Base-by-base conservation (phyloP, 2,888 invertebrate species). In the Drosophila mayaguana region DNA sequence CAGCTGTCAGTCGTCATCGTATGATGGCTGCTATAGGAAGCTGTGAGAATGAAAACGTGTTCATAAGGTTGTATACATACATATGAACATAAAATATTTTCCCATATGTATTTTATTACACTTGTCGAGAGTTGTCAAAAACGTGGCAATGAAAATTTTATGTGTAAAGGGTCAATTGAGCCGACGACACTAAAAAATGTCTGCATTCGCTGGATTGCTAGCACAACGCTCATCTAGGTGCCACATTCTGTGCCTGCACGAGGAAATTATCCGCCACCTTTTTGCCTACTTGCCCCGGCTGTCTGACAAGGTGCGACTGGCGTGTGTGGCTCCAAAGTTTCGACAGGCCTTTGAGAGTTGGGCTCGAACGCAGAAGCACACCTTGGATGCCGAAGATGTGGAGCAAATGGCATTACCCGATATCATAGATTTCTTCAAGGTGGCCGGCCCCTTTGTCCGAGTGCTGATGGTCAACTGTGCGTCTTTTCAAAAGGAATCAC, bases 351-450 rank as follows among this genome's bases (percentile, higher is more conserved):
- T 88, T 18, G 67, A 72, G 2, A 28, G 59, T 0, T 89, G 77
- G 80, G 82, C 84, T 1, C 72, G 77, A 7, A 32, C 25, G 0
- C 69, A 65, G 2, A 38, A 54, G 2, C 74, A 69, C 18, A 40
- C 28, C 0, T 25, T 86, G 54, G 53, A 65, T 7, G 67, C 75
- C 1, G 72, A 73, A 14, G 80, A 82, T 20, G 46, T 88, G 66
- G 89, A 87, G 57, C 9, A 45, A 16, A 83, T 86, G 87, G n/a
- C 16, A 9, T 28, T 86, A 59, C 72, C 79, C 2, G 74, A 89
- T n/a, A 42, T 86, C 0, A 86, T 86, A 7, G 50, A 80, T 6
- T 82, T 89, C 40, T 86, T 88, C 7, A 61, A 43, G n/a, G 48
- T 87, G 18, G 84, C 85, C 1, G 86, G 86, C 1, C 71, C 80